These are phyloP conservation scores for Porites divaricata DNA, from an alignment of 92 coral and sea anemone species.

Conservation along the genomic window DNA sequence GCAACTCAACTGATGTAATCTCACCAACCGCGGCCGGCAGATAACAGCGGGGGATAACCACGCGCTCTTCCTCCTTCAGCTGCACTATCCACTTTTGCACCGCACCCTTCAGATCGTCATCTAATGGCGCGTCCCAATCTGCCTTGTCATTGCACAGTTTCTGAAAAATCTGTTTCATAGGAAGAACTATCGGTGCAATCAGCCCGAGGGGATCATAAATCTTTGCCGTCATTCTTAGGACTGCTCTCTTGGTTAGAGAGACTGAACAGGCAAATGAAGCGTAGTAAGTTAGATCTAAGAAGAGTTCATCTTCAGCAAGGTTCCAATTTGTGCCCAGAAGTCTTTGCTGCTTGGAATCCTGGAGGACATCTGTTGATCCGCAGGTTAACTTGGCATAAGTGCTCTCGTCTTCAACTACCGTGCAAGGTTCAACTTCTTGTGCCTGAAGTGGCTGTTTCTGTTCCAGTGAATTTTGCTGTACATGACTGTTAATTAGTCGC, in stretches of 20 bases:
- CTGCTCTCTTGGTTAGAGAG: conserved; percentile 45
- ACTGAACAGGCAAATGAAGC: conserved; percentile 25
- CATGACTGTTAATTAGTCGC: background rate
- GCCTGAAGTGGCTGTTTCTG: background rate
- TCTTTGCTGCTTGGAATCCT: conserved; percentile 42
- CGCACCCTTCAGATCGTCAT: conserved; percentile 22
- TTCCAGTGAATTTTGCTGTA: background rate
- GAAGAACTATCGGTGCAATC: conserved; percentile 52
- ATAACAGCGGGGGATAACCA: conserved; percentile 41
- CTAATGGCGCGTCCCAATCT: conserved; percentile 47
- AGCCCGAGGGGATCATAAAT: conserved; percentile 59
- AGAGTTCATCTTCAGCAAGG: conserved; percentile 40
- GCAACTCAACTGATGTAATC: conserved; percentile 36
- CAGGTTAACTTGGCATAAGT: conserved; percentile 44
- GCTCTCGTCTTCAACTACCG: conserved; percentile 26
- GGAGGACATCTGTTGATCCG: conserved; percentile 21
- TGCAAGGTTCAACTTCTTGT: conserved; percentile 4
- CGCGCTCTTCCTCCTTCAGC: background rate
- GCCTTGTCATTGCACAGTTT: conserved; percentile 22
- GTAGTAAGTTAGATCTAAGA: conserved; percentile 23
- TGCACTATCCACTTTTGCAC: conserved; percentile 25
- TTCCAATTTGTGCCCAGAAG: conserved; percentile 64
- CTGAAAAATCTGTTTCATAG: conserved; percentile 54
- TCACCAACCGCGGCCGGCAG: conserved; percentile 24
- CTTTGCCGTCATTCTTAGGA: conserved; percentile 51